Conservation (phyloP, 2,888 invertebrate species). For the Timema podura region DNA sequence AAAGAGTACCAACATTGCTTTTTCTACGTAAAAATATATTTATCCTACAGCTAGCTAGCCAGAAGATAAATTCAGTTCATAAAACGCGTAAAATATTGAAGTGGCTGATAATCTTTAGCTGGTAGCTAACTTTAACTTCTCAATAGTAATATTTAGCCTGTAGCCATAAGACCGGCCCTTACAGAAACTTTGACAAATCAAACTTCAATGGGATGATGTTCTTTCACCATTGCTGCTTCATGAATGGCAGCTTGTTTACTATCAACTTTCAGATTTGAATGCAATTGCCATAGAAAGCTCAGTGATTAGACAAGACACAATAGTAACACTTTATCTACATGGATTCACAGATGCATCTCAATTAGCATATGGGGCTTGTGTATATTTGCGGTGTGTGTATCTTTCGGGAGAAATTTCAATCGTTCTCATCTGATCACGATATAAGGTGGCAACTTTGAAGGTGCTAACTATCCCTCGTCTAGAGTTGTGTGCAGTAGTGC, state of each 20-base stretch:
- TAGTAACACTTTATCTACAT: background rate
- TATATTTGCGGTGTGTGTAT: conserved; percentile 34
- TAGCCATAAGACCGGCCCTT: too few species aligned
- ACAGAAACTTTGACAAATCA: conserved; percentile 34
- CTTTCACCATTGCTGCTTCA: conserved; percentile 22
- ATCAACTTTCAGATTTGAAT: background rate
- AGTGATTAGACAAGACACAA: too few species aligned
- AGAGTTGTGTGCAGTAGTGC: conserved; percentile 37
- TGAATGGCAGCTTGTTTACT: background rate
- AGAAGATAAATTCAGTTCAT: too few species aligned
- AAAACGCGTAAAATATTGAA: too few species aligned
- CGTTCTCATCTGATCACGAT: too few species aligned
- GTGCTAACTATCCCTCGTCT: conserved; percentile 35
- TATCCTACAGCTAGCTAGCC: too few species aligned
- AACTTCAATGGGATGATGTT: conserved; percentile 36
- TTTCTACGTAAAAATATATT: too few species aligned
- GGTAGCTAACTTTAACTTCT: too few species aligned
- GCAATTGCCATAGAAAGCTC: too few species aligned
- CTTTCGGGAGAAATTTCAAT: conserved; percentile 24
- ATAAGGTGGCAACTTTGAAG: conserved; percentile 35
- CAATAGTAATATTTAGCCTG: too few species aligned
- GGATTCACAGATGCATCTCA: background rate
- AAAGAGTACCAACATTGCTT: too few species aligned
- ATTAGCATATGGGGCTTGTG: background rate
- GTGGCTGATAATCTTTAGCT: too few species aligned